A percentile compares a stretch with the other conserved stretches of the same genome.
phyloP scores from a whole-genome alignment of 2,113 vertebrate genomes.

The Gymnobelideus leadbeateri region DNA sequence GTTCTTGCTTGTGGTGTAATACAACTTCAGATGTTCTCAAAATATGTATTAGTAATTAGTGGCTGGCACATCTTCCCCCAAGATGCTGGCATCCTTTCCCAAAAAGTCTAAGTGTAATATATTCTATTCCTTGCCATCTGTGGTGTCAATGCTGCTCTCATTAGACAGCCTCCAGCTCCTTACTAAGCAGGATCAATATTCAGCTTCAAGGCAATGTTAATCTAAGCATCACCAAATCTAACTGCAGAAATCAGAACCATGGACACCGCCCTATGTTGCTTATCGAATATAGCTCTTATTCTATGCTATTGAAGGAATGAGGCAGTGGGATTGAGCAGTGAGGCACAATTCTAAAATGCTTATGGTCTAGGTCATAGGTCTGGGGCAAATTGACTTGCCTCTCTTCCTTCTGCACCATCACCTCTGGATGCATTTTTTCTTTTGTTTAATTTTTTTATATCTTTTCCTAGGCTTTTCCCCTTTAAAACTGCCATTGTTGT shows the following conservation, averaged over 20 bases:
- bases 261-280: not conserved
- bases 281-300: not conserved
- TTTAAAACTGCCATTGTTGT: conserved; percentile 26
- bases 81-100: conserved; percentile 14
- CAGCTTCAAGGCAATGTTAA: conserved; percentile 49
- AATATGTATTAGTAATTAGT: conserved; percentile 66
- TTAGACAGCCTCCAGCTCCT: conserved; percentile 61
- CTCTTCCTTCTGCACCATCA: not conserved
- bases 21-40: conserved; percentile 45
- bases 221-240: conserved; percentile 40
- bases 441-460: not conserved
- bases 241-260: not conserved
- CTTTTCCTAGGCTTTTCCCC: not conserved
- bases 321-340: not conserved
- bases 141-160: conserved; percentile 30
- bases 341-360: not conserved
- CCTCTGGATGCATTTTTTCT: not conserved
- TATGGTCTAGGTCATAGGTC: not conserved
- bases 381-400: not conserved
- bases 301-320: conserved; percentile 35
- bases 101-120: not conserved
- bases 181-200: conserved; percentile 59
- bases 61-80: conserved; percentile 55
- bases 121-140: conserved; percentile 73
- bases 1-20: conserved; percentile 49